phyloP scores from a whole-genome alignment of 1,140 invertebrate genomes.

The Dolichoris vasculosae region DNA sequence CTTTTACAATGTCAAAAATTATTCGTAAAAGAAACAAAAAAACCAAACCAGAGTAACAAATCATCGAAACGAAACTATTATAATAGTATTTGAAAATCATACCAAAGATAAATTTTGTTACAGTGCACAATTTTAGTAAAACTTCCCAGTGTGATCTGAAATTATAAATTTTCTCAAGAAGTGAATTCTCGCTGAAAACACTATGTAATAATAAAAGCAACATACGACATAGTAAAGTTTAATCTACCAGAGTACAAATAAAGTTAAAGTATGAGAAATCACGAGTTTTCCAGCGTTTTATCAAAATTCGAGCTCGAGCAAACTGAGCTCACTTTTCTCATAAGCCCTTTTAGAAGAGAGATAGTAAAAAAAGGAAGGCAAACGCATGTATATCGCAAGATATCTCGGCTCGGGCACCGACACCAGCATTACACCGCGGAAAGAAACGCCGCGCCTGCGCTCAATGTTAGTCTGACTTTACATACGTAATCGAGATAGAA shows the following conservation, averaged over 20 bases:
- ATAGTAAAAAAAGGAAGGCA: constrained; percentile 12
- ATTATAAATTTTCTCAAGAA: constrained; percentile 2
- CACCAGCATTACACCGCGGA: background rate
- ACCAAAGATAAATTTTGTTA: background rate
- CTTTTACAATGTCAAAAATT: background rate
- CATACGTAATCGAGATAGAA: background rate
- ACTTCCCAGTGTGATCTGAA: background rate
- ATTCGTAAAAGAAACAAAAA: background rate
- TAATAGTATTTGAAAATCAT: background rate
- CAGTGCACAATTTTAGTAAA: background rate
- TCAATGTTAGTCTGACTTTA: background rate
- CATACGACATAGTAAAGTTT: constrained; percentile 20
- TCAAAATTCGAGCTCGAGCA: constrained; percentile 46
- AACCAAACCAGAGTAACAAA: background rate
- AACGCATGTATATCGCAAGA: constrained; percentile 10
- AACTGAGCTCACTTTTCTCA: constrained; percentile 27
- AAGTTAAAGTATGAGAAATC: constrained; percentile 41
- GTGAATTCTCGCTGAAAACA: background rate
- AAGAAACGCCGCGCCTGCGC: constrained; percentile 20
- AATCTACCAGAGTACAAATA: constrained; percentile 40
- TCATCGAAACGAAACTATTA: background rate
- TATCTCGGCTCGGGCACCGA: constrained; percentile 15
- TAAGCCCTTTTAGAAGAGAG: constrained; percentile 17
- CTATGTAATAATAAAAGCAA: constrained; percentile 25
- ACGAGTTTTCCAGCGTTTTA: constrained; percentile 35